Conservation (phyloP, 2,113 vertebrate species). For the Sitta europaea region DNA sequence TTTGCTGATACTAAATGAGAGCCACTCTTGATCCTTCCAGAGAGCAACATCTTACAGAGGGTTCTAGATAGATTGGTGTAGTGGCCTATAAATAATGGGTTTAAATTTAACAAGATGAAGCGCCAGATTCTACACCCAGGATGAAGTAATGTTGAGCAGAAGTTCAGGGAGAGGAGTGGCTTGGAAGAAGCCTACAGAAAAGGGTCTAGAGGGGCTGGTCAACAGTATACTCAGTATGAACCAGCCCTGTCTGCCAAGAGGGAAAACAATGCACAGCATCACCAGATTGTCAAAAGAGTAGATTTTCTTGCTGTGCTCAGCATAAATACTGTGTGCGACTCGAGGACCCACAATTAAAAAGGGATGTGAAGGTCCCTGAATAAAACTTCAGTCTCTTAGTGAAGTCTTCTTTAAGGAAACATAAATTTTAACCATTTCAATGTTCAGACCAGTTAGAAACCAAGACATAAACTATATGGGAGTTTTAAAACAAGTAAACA, state of each 20-base stretch:
- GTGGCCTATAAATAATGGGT: neutral
- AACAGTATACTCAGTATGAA: accelerated
- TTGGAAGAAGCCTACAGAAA: neutral
- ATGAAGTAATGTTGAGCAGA: neutral
- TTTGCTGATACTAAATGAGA: neutral
- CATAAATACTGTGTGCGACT: neutral
- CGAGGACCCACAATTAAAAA: neutral
- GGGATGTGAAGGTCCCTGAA: neutral
- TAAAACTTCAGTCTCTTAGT: neutral
- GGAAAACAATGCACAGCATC: neutral
- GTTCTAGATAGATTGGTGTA: neutral
- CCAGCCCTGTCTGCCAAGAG: neutral
- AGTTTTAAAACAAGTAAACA: neutral
- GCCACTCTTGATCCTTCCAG: neutral
- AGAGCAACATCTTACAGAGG: neutral
- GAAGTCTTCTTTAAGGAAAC: neutral
- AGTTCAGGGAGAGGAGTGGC: neutral
- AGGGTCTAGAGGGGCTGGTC: neutral
- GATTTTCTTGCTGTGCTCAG: neutral
- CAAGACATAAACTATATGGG: neutral
- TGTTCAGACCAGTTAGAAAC: neutral
- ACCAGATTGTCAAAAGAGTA: neutral
- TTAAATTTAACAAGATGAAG: neutral
- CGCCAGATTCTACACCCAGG: neutral
- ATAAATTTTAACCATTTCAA: neutral